Evolutionary conservation across 2,113 vertebrate genomes (phyloP).

Genomic region (Peucedramus taeniatus): DNA sequence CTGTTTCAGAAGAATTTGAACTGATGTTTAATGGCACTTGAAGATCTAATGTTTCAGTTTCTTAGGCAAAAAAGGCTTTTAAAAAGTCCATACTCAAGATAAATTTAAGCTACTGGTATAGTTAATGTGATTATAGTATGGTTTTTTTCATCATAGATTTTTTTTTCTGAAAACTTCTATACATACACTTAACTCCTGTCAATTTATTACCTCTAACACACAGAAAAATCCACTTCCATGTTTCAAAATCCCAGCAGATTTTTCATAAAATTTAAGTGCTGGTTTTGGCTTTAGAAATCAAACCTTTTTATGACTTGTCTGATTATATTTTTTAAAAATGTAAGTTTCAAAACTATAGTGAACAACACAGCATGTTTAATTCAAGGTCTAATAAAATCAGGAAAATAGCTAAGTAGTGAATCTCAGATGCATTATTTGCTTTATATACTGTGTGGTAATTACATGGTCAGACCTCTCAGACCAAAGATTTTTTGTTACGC

Average conservation of each 20-base stretch:
- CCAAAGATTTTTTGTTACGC: neutral
- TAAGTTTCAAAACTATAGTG: neutral
- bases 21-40: neutral
- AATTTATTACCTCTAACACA: neutral
- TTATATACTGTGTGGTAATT: neutral
- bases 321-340: neutral
- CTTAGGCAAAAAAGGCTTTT: neutral
- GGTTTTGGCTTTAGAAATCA: neutral
- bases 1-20: neutral
- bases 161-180: neutral
- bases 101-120: neutral
- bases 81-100: neutral
- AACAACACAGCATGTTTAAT: neutral
- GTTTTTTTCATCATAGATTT: neutral
- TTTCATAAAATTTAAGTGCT: neutral
- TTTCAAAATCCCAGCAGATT: neutral
- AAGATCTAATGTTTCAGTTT: neutral
- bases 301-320: neutral
- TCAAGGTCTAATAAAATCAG: neutral
- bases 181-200: neutral
- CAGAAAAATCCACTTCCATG: neutral
- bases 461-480: neutral
- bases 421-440: neutral
- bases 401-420: neutral
- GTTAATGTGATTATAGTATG: neutral